Evolutionary conservation across 2,888 invertebrate genomes (phyloP).

Genomic region (Yponomeuta cagnagella): DNA sequence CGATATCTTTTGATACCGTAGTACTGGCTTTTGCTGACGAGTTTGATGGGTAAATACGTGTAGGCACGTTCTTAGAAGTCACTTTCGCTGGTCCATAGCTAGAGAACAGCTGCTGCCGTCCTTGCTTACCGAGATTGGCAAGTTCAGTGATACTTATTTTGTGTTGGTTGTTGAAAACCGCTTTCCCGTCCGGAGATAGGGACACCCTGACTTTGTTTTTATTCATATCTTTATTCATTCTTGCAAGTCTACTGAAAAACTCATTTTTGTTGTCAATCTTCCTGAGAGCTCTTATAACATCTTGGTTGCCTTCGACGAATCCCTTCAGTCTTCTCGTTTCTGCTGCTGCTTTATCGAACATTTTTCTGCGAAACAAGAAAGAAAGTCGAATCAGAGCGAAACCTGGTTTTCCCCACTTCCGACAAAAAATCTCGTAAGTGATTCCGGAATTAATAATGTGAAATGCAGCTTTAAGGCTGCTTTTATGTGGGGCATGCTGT

Average conservation of each 20-base stretch:
- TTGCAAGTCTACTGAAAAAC: constrained; percentile 31
- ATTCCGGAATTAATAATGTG: no score
- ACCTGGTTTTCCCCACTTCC: no score
- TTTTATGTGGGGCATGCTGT: no score
- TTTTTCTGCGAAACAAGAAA: constrained; percentile 37
- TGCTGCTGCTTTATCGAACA: constrained; percentile 51
- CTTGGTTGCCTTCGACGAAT: constrained; percentile 41
- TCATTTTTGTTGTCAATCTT: constrained; percentile 33
- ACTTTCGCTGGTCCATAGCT: constrained; percentile 30
- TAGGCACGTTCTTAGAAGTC: constrained; percentile 30
- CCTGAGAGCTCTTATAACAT: constrained; percentile 47
- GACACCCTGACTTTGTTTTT: constrained; percentile 33
- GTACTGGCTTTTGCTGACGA: background rate
- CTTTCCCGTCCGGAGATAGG: constrained; percentile 28
- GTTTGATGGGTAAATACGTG: constrained; percentile 22
- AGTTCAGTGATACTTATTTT: constrained; percentile 25
- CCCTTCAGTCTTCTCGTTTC: constrained; percentile 46
- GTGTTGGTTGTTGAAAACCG: constrained; percentile 30
- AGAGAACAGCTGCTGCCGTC: constrained; percentile 28
- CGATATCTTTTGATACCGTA: background rate
- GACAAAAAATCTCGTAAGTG: no score
- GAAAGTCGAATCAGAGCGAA: no score
- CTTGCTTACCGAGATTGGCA: constrained; percentile 26
- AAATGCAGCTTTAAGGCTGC: background rate
- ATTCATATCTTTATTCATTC: constrained; percentile 32